Evolutionary conservation across 2,113 vertebrate species (phyloP).

Genomic region (Tragelaphus scriptus): DNA sequence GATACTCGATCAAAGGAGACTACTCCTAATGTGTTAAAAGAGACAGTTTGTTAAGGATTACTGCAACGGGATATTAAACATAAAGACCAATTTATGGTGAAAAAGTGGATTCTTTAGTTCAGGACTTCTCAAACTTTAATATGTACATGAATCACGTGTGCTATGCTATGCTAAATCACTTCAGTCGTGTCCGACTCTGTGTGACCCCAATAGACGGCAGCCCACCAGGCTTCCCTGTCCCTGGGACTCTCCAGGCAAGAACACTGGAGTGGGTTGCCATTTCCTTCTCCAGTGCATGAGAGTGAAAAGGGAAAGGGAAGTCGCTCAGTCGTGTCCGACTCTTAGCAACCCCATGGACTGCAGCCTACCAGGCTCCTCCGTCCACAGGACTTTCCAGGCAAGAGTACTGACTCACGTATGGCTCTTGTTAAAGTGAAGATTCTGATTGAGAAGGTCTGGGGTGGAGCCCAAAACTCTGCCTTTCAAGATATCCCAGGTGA

Average conservation of each 20-base stretch:
- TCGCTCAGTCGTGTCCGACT: no score
- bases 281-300: no score
- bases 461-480: not conserved
- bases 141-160: not conserved
- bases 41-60: not conserved
- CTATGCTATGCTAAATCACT: no score
- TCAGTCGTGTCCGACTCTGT: no score
- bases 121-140: not conserved
- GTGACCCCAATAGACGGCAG: no score
- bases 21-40: not conserved
- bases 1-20: not conserved
- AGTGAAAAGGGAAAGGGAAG: no score
- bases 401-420: not conserved
- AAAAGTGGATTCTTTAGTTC: not conserved
- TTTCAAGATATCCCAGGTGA: not conserved
- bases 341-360: no score
- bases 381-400: no score
- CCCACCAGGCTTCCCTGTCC: no score
- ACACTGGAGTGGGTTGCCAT: no score
- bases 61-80: not conserved
- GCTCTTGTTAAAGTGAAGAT: not conserved
- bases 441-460: not conserved
- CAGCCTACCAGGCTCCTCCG: no score
- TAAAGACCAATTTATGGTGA: not conserved
- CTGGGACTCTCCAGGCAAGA: no score